Percentiles rank a stretch among this genome's conserved stretches.
Evolutionary conservation across 2,888 invertebrate species (phyloP).

Genomic region (Clivina fossor): DNA sequence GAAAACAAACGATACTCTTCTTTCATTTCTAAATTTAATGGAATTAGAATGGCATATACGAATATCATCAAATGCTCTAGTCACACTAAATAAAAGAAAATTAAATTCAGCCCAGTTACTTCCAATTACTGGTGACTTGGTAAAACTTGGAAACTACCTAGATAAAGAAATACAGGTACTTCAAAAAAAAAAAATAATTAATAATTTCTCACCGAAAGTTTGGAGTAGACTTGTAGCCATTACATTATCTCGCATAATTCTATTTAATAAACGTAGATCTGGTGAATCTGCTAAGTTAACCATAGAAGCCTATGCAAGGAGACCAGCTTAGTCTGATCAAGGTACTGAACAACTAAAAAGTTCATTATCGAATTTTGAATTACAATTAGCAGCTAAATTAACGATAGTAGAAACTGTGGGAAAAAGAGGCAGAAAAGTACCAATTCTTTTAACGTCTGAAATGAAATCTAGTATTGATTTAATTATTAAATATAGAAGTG

Average conservation of each 20-base stretch:
- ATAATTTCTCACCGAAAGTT: background rate
- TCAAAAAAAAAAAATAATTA: background rate
- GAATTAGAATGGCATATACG: background rate
- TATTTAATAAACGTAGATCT: conserved; percentile 30
- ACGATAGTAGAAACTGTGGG: conserved; percentile 19
- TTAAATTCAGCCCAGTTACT: conserved; percentile 1
- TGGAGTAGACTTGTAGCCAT: conserved; percentile 16
- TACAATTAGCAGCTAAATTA: conserved; percentile 16
- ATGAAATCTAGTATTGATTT: conserved; percentile 30
- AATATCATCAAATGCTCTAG: background rate
- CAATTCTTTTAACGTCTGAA: conserved; percentile 35
- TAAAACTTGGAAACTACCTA: background rate
- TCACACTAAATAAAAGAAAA: background rate
- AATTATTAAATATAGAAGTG: conserved; percentile 2
- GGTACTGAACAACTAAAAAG: conserved; percentile 11
- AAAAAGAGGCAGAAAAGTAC: conserved; percentile 36
- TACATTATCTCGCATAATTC: conserved; percentile 7
- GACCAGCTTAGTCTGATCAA: conserved; percentile 14
- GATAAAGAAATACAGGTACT: background rate
- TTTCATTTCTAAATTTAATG: conserved; percentile 1
- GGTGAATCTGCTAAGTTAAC: conserved; percentile 25
- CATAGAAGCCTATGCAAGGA: conserved; percentile 1
- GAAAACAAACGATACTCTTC: background rate
- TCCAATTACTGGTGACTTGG: conserved; percentile 6
- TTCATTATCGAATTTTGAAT: conserved; percentile 22